Evolutionary conservation across 2,888 invertebrate species (phyloP), one percentile per base, ranked within the genome.

Genomic region (Heliconius ismenius): DNA sequence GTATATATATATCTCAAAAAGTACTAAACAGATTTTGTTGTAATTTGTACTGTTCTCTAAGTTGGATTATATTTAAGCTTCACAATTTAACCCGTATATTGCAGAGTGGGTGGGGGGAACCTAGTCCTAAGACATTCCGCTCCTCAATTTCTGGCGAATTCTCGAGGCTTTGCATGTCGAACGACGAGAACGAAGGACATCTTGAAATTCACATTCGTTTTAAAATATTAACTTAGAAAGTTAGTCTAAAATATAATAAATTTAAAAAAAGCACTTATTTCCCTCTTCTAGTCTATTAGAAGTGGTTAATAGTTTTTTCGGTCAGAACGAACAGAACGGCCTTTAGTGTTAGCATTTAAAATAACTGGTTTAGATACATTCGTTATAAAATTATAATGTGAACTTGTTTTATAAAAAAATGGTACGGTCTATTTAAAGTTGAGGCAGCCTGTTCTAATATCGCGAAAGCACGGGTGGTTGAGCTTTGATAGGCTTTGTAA

Each of bases 311-410:
- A 10, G 24, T 63, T 76, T 81, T 82, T 82, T 80, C 78, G 78
- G 76, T 70, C 73, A 77, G 39, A 68, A 58, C 75, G 79, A 81
- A 81, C 82, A 82, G 76, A 79, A 81, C 80, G 81, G 80, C 80
- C 80, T 80, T 80, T 77, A 78, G 73, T 78, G 76, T 78, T 82
- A 81, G 79, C 82, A 82, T 82, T 82, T 81, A 78, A 77, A 78
- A 81, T 79, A 82, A 80, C 82, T 77, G 82, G 82, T 82, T 82
- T 80, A 77, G 72, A 81, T 76, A 80, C 74, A 75, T 70, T 76
- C 79, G 79, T 80, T 80, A 78, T 80, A 79, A 80, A 75, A 75
- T 74, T 74, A 54, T 60, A 75, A 72, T 67, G 64, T 75, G 65
- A 62, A 75, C 77, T 24, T 62, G 77, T 76, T 79, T 77, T 72